Base-by-base conservation (phyloP, 1,140 invertebrate species). In the Caerostris extrusa region DNA sequence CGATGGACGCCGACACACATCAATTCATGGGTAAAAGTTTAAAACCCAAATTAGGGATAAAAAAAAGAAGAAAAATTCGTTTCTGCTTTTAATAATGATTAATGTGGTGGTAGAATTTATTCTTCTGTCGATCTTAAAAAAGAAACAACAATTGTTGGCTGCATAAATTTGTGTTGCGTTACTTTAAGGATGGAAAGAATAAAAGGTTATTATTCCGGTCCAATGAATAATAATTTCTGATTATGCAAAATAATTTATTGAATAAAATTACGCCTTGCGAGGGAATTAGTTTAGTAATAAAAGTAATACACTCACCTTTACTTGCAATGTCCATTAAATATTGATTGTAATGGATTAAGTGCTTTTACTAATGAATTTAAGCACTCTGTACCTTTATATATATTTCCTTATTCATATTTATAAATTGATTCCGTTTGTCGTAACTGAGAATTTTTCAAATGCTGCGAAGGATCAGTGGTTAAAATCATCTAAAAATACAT, bases 171-270 rank as follows among this genome's bases (percentile, higher is more conserved):
- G 58, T 55, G 86, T 2, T 55, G 34, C 86, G 34, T 61, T 61
- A 88, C 7, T 88, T 86, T 64, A 17, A 34, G 10, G 50, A 19
- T 50, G 17, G 86, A 64, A 64, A 50, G 19, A 64, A 64, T 17
- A 50, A 64, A 64, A 64, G 60, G 58, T 88, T 88, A 88, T 88
- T 88, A 64, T 88, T 88, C 61, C 86, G 60, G 19, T 88, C 14
- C 61, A 88, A 88, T 88, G 86, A 67, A 88, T 88, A 88, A 88
- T 88, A 88, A 88, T 88, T 88, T 88, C 50, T 55, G 60, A 88
- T 88, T 88, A 88, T 88, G 58, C 60, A 64, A 88, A 64, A 88
- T 64, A 50, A 88, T 88, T 88, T 88, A 88, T 88, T 88, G 86
- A 64, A 88, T 50, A 64, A 19, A 88, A 67, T 88, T 88, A 53